Base-by-base conservation (phyloP, 1,140 invertebrate species). In the Plectrocnemia conspersa region DNA sequence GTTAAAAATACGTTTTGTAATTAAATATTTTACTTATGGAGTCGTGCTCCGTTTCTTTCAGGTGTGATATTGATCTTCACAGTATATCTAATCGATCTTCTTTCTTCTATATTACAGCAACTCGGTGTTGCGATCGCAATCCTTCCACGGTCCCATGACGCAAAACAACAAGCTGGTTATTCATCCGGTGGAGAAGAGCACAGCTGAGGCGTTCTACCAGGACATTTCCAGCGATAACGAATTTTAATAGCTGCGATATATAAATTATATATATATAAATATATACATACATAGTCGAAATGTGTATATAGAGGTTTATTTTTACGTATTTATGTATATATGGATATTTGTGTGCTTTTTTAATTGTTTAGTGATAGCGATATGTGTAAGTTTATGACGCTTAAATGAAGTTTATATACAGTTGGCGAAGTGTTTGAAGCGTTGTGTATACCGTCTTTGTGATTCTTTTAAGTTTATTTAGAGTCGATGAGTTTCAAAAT, bases 111-210 rank as follows among this genome's bases (percentile, higher is more conserved):
- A 15, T 66, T 60, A 46, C 68, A 75, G 73, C 61, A 79, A 74
- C 58, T 64, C 65, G 50, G 78, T 80, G 18, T 68, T 77, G 25
- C 70, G 77, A 57, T 79, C 78, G 45, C 77, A 79, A 63, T 79
- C 77, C 36, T 80, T 79, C 65, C 78, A 80, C 63, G 77, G 77
- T 27, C 71, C 70, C 3, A 65, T 74, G 56, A 52, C 69, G 57
- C 54, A 59, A 45, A 66, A 66, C n/a, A 57, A 66, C 42, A 47
- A 38, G 22, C 46, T 66, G 25, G 67, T 68, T 32, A 63, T 69
- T 47, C 62, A 63, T 32, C 61, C 66, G 29, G 50, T 64, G 52
- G 66, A 68, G 29, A 61, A 61, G 10, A 64, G 68, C 18, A 68
- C 71, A 32, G 61, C 58, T 24, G 71, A 72, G 58, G 56, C 11